Conservation (phyloP, 1,140 invertebrate species). For the Mya arenaria region DNA sequence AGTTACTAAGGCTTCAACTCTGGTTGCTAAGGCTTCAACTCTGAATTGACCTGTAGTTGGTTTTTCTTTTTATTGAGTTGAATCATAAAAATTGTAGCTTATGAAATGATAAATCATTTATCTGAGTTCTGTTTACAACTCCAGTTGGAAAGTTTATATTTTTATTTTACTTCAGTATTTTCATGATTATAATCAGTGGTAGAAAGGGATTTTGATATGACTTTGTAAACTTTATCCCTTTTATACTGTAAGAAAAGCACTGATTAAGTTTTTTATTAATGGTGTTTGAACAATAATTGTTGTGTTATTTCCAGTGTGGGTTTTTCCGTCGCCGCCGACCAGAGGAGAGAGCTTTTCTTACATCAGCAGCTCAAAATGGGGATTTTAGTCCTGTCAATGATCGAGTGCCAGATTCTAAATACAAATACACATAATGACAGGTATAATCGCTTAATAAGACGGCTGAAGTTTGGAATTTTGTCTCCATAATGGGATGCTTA, state of each 20-base stretch:
- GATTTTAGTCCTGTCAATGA: constrained; percentile 22
- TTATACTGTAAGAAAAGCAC: not conserved
- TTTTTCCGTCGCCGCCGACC: constrained; percentile 71
- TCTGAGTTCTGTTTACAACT: no score
- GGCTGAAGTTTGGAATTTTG: no score
- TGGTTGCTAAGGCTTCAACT: no score
- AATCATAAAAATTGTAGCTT: no score
- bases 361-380: constrained; percentile 40
- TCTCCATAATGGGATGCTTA: no score
- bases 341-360: constrained; percentile 51
- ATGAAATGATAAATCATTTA: no score
- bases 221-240: not conserved
- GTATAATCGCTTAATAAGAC: no score
- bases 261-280: not conserved
- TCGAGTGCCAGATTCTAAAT: not conserved
- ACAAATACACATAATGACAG: constrained; percentile 36
- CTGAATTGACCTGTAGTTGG: no score
- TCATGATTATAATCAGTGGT: not conserved
- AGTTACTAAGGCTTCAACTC: no score
- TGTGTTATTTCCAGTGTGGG: constrained; percentile 69
- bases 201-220: not conserved
- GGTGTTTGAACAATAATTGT: not conserved
- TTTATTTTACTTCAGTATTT: not conserved
- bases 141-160: no score
- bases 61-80: no score